Conservation (phyloP, 1,140 invertebrate genomes). For the Aphelenchoides besseyi region DNA sequence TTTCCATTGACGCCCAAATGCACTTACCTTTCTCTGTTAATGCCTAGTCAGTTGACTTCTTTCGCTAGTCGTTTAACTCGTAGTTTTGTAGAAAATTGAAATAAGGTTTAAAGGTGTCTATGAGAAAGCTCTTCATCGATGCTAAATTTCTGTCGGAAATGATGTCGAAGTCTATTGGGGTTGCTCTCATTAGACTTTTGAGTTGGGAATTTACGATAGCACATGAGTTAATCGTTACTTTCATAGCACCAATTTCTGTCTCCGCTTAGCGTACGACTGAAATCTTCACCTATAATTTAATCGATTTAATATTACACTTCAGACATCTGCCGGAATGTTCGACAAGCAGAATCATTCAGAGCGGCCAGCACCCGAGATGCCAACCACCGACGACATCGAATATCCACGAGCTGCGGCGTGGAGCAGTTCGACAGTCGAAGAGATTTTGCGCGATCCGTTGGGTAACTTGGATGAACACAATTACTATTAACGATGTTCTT, state of each 20-base stretch:
- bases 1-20: background rate
- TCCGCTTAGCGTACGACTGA: no score
- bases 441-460: constrained; percentile 55
- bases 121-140: background rate
- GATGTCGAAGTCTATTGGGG: no score
- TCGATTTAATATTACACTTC: no score
- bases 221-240: constrained; percentile 6
- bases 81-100: no score
- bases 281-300: background rate
- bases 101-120: background rate
- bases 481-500: background rate
- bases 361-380: constrained; percentile 51
- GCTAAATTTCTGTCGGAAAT: background rate
- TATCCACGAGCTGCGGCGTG: constrained; percentile 59
- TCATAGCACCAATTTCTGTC: no score
- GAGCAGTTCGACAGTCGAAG: constrained; percentile 51
- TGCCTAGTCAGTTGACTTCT: background rate
- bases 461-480: constrained; percentile 27
- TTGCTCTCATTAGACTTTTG: no score
- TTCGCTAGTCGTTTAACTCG: no score
- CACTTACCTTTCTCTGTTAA: background rate
- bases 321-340: constrained; percentile 33
- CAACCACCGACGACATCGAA: constrained; percentile 55
- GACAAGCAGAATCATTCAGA: constrained; percentile 30
- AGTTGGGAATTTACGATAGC: no score